Evolutionary conservation across 2,113 vertebrate genomes (phyloP).

Genomic region (Sander vitreus): DNA sequence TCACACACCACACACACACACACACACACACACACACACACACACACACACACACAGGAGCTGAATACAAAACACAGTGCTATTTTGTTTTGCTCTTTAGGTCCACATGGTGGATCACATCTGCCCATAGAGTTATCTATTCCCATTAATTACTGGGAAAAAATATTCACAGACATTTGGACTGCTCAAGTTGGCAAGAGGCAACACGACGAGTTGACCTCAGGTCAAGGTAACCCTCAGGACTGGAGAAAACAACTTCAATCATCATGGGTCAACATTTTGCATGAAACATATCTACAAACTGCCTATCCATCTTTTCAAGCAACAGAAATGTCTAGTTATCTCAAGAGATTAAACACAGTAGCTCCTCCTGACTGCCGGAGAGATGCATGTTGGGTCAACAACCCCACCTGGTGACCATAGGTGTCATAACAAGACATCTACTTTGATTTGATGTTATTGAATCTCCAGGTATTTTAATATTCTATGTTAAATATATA

Average conservation of each 20-base stretch:
- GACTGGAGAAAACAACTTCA: not conserved
- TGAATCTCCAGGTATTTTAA: not conserved
- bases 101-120: not conserved
- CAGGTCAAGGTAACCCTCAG: not conserved
- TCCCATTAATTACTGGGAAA: not conserved
- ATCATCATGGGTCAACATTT: not conserved
- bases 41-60: no score
- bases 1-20: no score
- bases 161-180: not conserved
- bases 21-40: no score
- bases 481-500: not conserved
- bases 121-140: not conserved
- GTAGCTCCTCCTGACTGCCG: not conserved
- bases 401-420: constrained; percentile 26
- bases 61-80: not conserved
- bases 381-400: constrained; percentile 9
- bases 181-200: not conserved
- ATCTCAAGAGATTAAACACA: not conserved
- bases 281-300: not conserved
- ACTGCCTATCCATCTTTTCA: not conserved
- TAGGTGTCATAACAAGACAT: not conserved
- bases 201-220: not conserved
- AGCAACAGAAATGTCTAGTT: not conserved
- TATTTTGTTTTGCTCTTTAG: not conserved
- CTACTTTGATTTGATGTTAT: not conserved